These are phyloP conservation scores for Crotalus helleri DNA, from an alignment of 2,113 vertebrate species.

Conservation along the genomic window DNA sequence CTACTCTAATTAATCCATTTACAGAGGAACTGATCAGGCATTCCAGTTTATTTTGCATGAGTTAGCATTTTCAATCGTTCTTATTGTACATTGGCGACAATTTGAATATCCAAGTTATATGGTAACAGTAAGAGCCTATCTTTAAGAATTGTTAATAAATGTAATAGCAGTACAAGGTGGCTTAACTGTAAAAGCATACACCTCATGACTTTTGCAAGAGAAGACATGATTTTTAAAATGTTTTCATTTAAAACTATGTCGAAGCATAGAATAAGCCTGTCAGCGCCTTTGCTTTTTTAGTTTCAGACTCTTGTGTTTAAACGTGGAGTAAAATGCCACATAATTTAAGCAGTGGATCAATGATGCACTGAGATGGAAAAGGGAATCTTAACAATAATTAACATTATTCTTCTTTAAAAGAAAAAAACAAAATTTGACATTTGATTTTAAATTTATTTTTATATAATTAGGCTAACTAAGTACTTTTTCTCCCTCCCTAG, in stretches of 20 bases:
- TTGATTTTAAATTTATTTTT: conserved; percentile 9
- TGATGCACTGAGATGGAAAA: not conserved
- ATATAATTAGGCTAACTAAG: conserved; percentile 46
- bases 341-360: not conserved
- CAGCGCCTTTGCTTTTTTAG: not conserved
- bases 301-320: not conserved
- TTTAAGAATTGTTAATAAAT: no score
- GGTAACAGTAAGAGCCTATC: no score
- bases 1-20: no score
- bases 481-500: conserved; percentile 69
- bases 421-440: not conserved
- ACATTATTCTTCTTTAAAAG: not conserved
- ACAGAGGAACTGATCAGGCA: no score
- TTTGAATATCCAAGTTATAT: no score
- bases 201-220: not conserved
- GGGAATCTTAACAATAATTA: not conserved
- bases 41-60: no score
- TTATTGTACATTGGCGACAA: no score
- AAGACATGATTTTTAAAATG: not conserved
- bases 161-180: no score
- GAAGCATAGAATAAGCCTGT: not conserved
- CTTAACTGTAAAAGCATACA: not conserved
- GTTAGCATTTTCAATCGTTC: no score
- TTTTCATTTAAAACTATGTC: not conserved
- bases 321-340: not conserved